A percentile compares a stretch with the other conserved stretches of the same genome.
Conservation (phyloP, 2,113 vertebrate genomes). For the Plestiodon gilberti region DNA sequence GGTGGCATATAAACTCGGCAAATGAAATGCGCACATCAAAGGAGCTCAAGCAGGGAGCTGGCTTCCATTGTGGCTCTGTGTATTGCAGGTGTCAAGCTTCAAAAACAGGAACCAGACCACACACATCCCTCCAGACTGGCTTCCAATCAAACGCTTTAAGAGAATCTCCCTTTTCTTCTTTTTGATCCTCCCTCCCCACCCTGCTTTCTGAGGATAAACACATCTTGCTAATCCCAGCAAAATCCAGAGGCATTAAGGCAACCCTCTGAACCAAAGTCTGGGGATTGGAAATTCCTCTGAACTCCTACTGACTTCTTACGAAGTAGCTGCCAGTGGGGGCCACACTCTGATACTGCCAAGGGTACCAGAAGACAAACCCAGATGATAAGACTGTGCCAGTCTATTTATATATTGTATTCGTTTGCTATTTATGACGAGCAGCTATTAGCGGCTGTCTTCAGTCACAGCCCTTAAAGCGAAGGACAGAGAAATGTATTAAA, state of each 20-base stretch:
- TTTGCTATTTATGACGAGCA: too few species aligned
- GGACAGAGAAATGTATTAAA: too few species aligned
- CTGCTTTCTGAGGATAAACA: background rate
- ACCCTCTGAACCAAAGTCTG: background rate
- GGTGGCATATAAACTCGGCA: background rate
- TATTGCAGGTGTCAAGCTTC: background rate
- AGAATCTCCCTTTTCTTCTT: background rate
- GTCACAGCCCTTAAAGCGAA: too few species aligned
- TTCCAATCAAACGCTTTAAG: background rate
- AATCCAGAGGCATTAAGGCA: background rate
- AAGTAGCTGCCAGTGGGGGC: fast-evolving
- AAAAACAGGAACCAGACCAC: background rate
- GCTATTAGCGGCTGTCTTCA: too few species aligned
- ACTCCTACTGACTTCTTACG: fast-evolving
- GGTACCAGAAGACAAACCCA: too few species aligned
- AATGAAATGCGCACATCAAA: background rate
- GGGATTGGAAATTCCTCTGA: conserved; percentile 5
- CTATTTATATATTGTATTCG: too few species aligned
- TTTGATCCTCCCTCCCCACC: conserved; percentile 15
- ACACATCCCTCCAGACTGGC: conserved; percentile 4
- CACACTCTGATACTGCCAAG: background rate
- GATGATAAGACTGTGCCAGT: too few species aligned
- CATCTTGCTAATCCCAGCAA: conserved; percentile 34
- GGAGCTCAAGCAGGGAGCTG: background rate
- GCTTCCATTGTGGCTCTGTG: too few species aligned